phyloP scores from a whole-genome alignment of 2,797 vertebrate species.

The Margarornis squamiger region DNA sequence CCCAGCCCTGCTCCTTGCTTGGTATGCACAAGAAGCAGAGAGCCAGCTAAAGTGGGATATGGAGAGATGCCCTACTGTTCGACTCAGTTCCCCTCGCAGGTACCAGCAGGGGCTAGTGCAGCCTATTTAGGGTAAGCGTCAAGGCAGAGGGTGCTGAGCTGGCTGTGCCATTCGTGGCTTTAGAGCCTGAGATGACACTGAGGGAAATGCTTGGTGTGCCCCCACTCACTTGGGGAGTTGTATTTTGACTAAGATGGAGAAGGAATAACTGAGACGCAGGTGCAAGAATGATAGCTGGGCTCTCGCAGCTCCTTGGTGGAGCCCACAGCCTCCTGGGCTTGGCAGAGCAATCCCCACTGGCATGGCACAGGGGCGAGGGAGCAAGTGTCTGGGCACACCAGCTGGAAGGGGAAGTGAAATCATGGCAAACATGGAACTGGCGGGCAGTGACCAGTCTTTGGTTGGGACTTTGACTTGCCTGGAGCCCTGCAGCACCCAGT shows the following conservation, averaged over 20 bases:
- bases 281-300: accelerated
- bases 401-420: constrained; percentile 23
- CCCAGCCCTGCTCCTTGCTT: background rate
- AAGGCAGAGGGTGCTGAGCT: background rate
- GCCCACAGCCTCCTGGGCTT: accelerated
- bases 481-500: accelerated
- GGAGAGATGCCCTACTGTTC: background rate
- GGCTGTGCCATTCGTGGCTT: background rate
- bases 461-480: background rate
- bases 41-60: background rate
- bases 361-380: background rate
- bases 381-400: accelerated
- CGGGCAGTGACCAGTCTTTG: background rate
- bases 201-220: background rate
- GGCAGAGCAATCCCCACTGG: background rate
- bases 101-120: accelerated
- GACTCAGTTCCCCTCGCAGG: background rate
- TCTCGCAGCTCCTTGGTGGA: accelerated
- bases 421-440: background rate
- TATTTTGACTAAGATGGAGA: background rate
- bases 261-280: background rate
- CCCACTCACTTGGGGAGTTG: background rate
- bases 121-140: accelerated
- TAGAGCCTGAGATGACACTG: accelerated
- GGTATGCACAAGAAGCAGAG: background rate